Base-by-base conservation (phyloP, 2,113 vertebrate genomes). In the Thymallus thymallus region DNA sequence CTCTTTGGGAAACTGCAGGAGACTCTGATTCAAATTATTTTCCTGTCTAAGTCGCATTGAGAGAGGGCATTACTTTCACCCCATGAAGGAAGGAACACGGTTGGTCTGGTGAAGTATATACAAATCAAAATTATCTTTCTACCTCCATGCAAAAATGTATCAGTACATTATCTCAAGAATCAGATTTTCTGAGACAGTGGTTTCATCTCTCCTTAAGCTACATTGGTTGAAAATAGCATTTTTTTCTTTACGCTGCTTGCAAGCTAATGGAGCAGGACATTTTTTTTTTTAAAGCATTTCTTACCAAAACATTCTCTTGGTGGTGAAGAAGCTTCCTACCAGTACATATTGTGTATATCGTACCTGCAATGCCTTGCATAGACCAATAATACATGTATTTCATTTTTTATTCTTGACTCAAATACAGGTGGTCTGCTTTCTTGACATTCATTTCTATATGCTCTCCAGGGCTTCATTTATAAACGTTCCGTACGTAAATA, bases 71-170 rank as follows among this genome's bases (percentile, higher is more conserved):
- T 75, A 35, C 62, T 74, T 76, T 73, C 24, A 64, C 14, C 45
- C 66, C 65, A 66, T n/a, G 55, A 51, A 76, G 71, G 72, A 69
- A 71, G 30, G 70, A 68, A 66, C 63, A 55, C 61, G 18, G 1
- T 82, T 62, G 41, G 62, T 67, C 75, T 75, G 77, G 71, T 7
- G 76, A 74, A 73, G 48, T 67, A 78, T 79, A 35, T n/a, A n/a
- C 18, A 45, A 78, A 77, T 73, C 76, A 75, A 32, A 72, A 71
- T 61, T 69, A 45, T 68, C 72, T 74, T 62, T 62, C 35, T 60
- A 14, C n/a, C 55, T 56, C n/a, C 30, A n/a, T 62, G 63, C 58
- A 69, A 68, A 72, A 69, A 80, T 76, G 84, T 83, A 79, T 80
- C 32, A 76, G 18, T 45, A 24, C 66, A 70, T 77, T 69, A 66